A percentile compares a stretch with the other conserved stretches of the same genome.
Evolutionary conservation across 2,888 invertebrate genomes (phyloP).

Genomic region (Rhamphomyia laevipes): DNA sequence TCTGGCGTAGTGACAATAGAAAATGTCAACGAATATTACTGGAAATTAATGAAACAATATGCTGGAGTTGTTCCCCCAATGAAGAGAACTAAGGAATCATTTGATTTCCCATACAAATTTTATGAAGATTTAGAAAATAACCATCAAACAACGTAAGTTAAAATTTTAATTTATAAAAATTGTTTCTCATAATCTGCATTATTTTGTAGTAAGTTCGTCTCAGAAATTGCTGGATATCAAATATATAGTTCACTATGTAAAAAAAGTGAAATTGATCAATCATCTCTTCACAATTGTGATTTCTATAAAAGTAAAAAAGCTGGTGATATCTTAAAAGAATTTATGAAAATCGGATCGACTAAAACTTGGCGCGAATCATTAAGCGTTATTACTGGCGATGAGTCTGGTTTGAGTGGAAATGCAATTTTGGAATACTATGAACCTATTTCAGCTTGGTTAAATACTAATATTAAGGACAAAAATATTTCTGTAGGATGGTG

Average conservation of each 20-base stretch:
- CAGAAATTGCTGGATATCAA: conserved; percentile 71
- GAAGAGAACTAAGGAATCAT: conserved; percentile 49
- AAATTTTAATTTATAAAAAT: conserved; percentile 34
- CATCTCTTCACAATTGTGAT: conserved; percentile 70
- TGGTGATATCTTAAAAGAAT: conserved; percentile 53
- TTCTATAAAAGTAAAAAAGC: conserved; percentile 67
- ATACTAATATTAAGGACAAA: conserved; percentile 51
- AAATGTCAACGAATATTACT: conserved; percentile 54
- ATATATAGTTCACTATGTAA: conserved; percentile 63
- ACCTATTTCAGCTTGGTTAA: conserved; percentile 64
- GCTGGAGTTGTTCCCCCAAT: conserved; percentile 56
- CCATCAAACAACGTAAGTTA: conserved; percentile 27
- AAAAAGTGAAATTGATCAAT: conserved; percentile 57
- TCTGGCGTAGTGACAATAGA: conserved; percentile 44
- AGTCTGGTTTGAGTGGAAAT: conserved; percentile 56
- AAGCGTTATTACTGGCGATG: conserved; percentile 57
- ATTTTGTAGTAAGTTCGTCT: conserved; percentile 56
- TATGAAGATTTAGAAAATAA: conserved; percentile 31
- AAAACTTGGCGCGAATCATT: conserved; percentile 72
- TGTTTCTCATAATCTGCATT: conserved; percentile 37
- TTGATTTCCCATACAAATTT: conserved; percentile 45
- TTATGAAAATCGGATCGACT: conserved; percentile 56
- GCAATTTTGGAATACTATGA: conserved; percentile 70
- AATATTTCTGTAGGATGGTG: conserved; percentile 48
- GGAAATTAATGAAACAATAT: conserved; percentile 46